A percentile compares a stretch with the other conserved stretches of the same genome.
These are phyloP conservation scores for Zaprionus tsacasi DNA, from an alignment of 1,140 invertebrate species.

Conservation along the genomic window DNA sequence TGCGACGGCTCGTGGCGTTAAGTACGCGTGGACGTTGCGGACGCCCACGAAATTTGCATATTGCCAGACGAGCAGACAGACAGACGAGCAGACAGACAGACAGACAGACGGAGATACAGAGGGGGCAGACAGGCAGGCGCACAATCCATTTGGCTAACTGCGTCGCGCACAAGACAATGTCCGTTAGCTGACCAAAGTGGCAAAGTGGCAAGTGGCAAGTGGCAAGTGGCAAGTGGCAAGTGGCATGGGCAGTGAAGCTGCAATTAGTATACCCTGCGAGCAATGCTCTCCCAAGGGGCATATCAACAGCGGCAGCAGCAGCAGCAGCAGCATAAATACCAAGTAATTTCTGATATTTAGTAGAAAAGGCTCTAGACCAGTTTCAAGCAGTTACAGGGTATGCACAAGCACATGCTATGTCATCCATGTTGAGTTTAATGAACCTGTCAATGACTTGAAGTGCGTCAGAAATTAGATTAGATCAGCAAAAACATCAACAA, in stretches of 20 bases:
- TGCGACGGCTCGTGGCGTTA: constrained; percentile 70
- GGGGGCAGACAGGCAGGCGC: constrained; percentile 44
- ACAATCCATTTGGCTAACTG: constrained; percentile 43
- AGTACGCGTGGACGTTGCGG: constrained; percentile 51
- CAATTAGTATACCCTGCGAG: not conserved
- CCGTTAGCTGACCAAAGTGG: not conserved
- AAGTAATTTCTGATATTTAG: no score
- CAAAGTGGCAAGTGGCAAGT: not conserved
- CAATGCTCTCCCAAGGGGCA: not conserved
- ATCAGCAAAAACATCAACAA: not conserved
- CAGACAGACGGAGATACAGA: constrained; percentile 38
- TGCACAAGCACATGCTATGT: not conserved
- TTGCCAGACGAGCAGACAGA: constrained; percentile 41
- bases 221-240: constrained; percentile 1
- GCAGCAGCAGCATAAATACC: no score
- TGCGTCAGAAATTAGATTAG: not conserved
- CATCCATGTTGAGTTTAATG: not conserved
- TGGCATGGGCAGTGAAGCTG: not conserved
- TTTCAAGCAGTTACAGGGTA: not conserved
- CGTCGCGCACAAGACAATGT: not conserved
- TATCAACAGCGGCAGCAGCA: not conserved
- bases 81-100: constrained; percentile 43
- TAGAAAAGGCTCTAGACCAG: no score
- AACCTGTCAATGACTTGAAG: not conserved
- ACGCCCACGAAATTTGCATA: constrained; percentile 58